phyloP scores from a whole-genome alignment of 2,888 invertebrate genomes.

The Folsomia candida region DNA sequence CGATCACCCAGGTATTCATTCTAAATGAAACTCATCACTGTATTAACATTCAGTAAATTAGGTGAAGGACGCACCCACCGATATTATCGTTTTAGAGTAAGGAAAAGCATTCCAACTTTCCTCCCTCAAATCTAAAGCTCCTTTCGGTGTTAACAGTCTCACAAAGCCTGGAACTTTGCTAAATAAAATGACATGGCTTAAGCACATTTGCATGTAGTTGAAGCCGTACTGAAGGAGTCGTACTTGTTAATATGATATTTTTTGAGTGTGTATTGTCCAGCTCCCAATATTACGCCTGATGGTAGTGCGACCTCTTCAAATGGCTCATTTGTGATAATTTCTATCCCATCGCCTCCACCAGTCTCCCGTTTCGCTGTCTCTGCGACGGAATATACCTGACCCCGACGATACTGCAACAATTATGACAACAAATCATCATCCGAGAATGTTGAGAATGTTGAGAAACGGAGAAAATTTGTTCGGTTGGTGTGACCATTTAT shows the following conservation, averaged over 20 bases:
- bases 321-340: slow-evolving; percentile 94
- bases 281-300: slow-evolving; percentile 75
- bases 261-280: slow-evolving; percentile 98
- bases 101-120: slow-evolving; percentile 64
- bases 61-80: slow-evolving; percentile 31
- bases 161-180: slow-evolving; percentile 60
- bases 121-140: slow-evolving; percentile 60
- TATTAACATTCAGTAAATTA: no score
- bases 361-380: slow-evolving; percentile 68
- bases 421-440: no score
- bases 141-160: slow-evolving; percentile 58
- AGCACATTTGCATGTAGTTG: not conserved
- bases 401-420: slow-evolving; percentile 88
- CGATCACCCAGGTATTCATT: slow-evolving; percentile 65
- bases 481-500: not conserved
- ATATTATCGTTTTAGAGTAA: slow-evolving; percentile 58
- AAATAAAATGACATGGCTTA: no score
- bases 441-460: not conserved
- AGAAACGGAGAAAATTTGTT: not conserved
- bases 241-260: slow-evolving; percentile 91
- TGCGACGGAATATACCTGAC: slow-evolving; percentile 95
- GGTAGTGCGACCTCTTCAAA: slow-evolving; percentile 83
- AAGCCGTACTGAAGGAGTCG: slow-evolving; percentile 11
- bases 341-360: slow-evolving; percentile 68
- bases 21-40: not conserved